phyloP scores from a whole-genome alignment of 1,140 invertebrate genomes.

The Periplaneta americana region DNA sequence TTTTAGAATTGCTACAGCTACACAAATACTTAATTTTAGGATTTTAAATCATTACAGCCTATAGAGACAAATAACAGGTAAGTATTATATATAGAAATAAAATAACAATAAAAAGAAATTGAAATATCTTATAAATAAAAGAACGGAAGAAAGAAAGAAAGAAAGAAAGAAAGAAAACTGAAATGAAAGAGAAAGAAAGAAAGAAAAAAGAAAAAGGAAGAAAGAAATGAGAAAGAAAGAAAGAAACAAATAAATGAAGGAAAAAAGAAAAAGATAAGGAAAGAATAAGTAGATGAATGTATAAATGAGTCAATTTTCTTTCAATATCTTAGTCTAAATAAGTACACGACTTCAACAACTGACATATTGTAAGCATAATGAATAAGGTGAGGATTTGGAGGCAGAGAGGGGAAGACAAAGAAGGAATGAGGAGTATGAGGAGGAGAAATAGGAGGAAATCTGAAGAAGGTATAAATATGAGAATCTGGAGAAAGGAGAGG shows the following conservation, averaged over 20 bases:
- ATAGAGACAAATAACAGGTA: no score
- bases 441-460: background rate
- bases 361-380: background rate
- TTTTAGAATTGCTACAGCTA: no score
- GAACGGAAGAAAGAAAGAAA: background rate
- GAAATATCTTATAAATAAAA: background rate
- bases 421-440: background rate
- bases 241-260: background rate
- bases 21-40: no score
- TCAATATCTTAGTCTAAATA: no score
- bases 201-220: background rate
- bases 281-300: background rate
- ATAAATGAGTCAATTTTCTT: background rate
- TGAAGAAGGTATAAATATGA: background rate
- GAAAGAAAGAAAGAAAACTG: background rate
- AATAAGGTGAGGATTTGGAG: background rate
- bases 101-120: no score
- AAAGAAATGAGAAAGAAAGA: background rate
- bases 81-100: no score
- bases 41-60: no score
- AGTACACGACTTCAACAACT: no score
- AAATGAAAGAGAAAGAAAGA: background rate
- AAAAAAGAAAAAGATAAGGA: background rate
- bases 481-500: background rate
- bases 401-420: background rate